A percentile compares a stretch with the other conserved stretches of the same genome.
phyloP scores from a whole-genome alignment of 1,140 invertebrate genomes.

The Lasioglossum baleicum region DNA sequence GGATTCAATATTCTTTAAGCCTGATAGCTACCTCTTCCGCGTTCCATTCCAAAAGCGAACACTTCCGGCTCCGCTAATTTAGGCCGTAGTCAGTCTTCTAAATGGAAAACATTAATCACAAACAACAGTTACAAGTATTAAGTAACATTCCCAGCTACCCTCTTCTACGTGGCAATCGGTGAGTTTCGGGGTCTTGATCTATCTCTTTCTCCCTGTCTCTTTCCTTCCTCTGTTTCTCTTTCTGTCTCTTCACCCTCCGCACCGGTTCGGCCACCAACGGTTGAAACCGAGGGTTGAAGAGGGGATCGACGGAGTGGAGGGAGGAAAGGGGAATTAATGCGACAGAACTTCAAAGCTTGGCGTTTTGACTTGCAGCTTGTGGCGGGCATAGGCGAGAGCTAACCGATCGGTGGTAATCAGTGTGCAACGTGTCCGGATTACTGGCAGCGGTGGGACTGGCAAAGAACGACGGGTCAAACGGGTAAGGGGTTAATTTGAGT shows the following conservation, averaged over 20 bases:
- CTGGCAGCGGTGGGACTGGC: slow-evolving; percentile 29
- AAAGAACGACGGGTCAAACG: slow-evolving; percentile 56
- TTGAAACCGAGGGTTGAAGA: no score
- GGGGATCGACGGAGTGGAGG: no score
- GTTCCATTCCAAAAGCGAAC: background rate
- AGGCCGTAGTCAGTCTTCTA: background rate
- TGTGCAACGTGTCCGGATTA: slow-evolving; percentile 56
- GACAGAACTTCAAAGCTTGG: slow-evolving; percentile 51
- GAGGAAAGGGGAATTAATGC: slow-evolving; percentile 49
- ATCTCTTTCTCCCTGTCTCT: background rate
- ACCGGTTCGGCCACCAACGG: background rate
- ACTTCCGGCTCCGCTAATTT: background rate
- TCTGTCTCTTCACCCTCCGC: background rate
- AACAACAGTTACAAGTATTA: slow-evolving; percentile 36
- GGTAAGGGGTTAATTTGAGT: slow-evolving; percentile 67
- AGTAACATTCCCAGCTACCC: slow-evolving; percentile 10
- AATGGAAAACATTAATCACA: slow-evolving; percentile 34
- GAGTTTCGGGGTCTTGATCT: slow-evolving; percentile 11
- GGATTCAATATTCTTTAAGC: background rate
- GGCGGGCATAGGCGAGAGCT: slow-evolving; percentile 43
- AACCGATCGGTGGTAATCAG: slow-evolving; percentile 64
- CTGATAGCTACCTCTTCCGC: background rate
- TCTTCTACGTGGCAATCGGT: slow-evolving; percentile 6
- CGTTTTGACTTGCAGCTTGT: slow-evolving; percentile 55
- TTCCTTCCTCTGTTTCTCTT: background rate